phyloP scores from a whole-genome alignment of 1,140 invertebrate species.

The Solenopsis fugax region DNA sequence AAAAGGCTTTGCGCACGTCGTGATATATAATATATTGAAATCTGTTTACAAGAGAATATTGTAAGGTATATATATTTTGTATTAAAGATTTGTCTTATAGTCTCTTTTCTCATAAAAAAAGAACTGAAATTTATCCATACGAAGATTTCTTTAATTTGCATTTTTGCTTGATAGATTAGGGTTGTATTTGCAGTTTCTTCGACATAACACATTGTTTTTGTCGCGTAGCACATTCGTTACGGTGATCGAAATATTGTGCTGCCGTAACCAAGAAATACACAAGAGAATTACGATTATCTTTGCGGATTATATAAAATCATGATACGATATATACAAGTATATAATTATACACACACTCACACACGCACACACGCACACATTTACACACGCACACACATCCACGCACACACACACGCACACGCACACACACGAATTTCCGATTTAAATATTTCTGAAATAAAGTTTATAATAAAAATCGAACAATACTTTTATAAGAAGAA shows the following conservation, averaged over 20 bases:
- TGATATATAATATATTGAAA: conserved; percentile 22
- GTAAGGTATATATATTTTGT: conserved; percentile 35
- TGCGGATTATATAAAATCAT: neutral
- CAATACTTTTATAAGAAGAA: too few species aligned
- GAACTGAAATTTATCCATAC: neutral
- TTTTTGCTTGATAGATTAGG: conserved; percentile 9
- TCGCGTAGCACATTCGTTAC: neutral
- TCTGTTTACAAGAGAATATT: conserved; percentile 17
- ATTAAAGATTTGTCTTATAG: conserved; percentile 14
- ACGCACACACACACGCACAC: too few species aligned
- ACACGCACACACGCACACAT: conserved; percentile 11
- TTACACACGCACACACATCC: too few species aligned
- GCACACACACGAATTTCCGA: too few species aligned
- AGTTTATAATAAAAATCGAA: too few species aligned
- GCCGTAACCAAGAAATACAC: neutral
- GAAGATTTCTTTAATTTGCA: neutral
- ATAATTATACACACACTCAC: conserved; percentile 5
- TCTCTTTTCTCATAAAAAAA: neutral
- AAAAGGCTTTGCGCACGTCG: conserved; percentile 5
- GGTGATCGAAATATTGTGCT: neutral
- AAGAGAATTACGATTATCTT: neutral
- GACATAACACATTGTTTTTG: neutral
- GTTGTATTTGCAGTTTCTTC: conserved; percentile 11
- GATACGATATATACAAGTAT: neutral
- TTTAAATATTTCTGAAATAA: too few species aligned